Evolutionary conservation across 2,113 vertebrate species (phyloP).

Genomic region (Synodontis membranacea): DNA sequence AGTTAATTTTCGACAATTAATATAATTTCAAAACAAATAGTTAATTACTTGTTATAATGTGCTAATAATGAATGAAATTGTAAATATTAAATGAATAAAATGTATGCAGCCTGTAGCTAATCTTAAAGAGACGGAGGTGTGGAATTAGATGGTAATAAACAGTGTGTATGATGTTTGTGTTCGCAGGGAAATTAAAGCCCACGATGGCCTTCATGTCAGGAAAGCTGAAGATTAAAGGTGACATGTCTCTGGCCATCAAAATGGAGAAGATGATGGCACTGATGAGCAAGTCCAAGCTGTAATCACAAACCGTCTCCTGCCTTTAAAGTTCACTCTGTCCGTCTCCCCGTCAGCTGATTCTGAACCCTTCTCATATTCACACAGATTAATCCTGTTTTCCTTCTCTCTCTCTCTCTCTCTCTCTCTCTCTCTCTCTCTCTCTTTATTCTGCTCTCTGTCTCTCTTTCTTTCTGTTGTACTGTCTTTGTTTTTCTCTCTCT

Average conservation of each 20-base stretch:
- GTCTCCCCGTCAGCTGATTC: not conserved
- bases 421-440: too few relatives aligned
- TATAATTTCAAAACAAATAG: not conserved
- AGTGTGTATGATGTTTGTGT: not conserved
- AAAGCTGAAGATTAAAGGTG: slow-evolving; percentile 80
- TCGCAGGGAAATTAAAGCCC: slow-evolving; percentile 84
- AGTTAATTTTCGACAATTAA: too few relatives aligned
- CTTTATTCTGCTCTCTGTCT: too few relatives aligned
- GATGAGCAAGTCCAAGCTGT: slow-evolving; percentile 73
- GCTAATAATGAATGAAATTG: not conserved
- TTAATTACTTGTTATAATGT: not conserved
- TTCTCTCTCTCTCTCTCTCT: too few relatives aligned
- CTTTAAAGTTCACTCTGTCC: not conserved
- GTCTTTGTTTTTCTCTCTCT: too few relatives aligned
- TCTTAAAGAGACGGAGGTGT: not conserved
- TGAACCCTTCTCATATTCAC: too few relatives aligned
- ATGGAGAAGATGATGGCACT: slow-evolving; percentile 81
- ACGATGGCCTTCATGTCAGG: slow-evolving; percentile 85
- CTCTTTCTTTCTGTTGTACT: too few relatives aligned
- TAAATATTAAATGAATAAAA: not conserved
- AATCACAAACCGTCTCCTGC: slow-evolving; percentile 38
- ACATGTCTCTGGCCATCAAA: slow-evolving; percentile 78
- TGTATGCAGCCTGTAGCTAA: too few relatives aligned
- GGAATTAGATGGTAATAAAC: not conserved
- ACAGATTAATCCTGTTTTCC: not conserved